phyloP scores from a whole-genome alignment of 2,797 vertebrate genomes.

The Eulemur albifrons region DNA sequence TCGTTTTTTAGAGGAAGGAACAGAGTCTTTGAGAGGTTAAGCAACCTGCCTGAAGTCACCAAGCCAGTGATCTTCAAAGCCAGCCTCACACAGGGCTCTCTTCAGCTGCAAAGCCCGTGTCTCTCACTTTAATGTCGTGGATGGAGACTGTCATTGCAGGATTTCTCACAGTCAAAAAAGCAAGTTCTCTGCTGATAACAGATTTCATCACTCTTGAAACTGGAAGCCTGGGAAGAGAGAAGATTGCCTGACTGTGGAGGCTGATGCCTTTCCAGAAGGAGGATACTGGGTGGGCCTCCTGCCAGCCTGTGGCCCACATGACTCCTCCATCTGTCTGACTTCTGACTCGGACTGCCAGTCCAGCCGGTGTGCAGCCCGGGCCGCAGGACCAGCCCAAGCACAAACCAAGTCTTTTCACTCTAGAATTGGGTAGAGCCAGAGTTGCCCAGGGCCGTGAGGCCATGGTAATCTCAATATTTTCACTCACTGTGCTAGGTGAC shows the following conservation, averaged over 20 bases:
- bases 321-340: conserved; percentile 70
- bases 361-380: neutral
- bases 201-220: conserved; percentile 59
- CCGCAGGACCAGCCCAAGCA: neutral
- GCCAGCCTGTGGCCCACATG: conserved; percentile 60
- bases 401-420: neutral
- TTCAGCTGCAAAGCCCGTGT: neutral
- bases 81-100: neutral
- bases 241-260: conserved; percentile 32
- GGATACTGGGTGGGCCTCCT: conserved; percentile 14
- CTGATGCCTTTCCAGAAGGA: conserved; percentile 50
- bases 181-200: conserved; percentile 58
- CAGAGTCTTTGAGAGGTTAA: neutral
- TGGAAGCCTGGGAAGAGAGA: conserved; percentile 20
- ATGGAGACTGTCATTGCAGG: conserved; percentile 30
- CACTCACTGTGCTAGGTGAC: neutral
- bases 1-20: neutral
- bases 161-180: conserved; percentile 43
- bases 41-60: neutral
- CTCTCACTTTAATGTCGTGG: neutral
- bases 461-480: neutral
- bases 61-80: neutral
- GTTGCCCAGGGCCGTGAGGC: neutral
- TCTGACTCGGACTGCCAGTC: neutral
- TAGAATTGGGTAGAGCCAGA: neutral